A percentile compares a stretch with the other conserved stretches of the same genome.
These are phyloP conservation scores for Sceliomorpha sp. DNA, from an alignment of 2,888 invertebrate species.

Conservation along the genomic window DNA sequence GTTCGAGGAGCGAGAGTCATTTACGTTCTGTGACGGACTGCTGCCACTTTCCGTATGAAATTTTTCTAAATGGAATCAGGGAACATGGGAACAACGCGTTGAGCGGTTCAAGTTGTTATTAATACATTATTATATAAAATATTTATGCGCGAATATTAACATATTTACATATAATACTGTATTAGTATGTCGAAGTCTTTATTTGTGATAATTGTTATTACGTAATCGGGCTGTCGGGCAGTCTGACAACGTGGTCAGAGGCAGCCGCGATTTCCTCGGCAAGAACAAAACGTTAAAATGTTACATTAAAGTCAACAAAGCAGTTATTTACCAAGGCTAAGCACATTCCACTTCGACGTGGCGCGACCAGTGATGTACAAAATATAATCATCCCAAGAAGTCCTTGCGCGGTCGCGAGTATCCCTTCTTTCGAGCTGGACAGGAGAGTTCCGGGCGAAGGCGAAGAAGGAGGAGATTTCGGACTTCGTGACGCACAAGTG, in stretches of 20 bases:
- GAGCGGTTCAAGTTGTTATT: slow-evolving; percentile 70
- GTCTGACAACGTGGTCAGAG: slow-evolving; percentile 69
- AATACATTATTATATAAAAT: slow-evolving; percentile 74
- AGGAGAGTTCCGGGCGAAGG: slow-evolving; percentile 12
- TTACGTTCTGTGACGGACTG: too few relatives aligned
- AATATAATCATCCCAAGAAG: slow-evolving; percentile 54
- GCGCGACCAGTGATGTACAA: slow-evolving; percentile 62
- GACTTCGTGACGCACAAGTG: slow-evolving; percentile 22
- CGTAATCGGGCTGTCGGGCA: slow-evolving; percentile 75
- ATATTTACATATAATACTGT: slow-evolving; percentile 76
- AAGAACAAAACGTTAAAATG: slow-evolving; percentile 23
- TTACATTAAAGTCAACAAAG: slow-evolving; percentile 48
- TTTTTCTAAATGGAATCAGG: slow-evolving; percentile 3
- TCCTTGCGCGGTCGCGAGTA: slow-evolving; percentile 11
- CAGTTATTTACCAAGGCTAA: slow-evolving; percentile 45
- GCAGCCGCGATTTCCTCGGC: slow-evolving; percentile 42
- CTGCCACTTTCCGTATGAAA: slow-evolving; percentile 22
- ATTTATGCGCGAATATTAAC: slow-evolving; percentile 77
- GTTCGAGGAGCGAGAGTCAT: background rate
- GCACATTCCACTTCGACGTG: slow-evolving; percentile 73
- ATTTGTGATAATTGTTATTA: slow-evolving; percentile 75
- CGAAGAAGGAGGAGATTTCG: slow-evolving; percentile 1
- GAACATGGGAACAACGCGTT: slow-evolving; percentile 21
- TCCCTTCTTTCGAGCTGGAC: background rate
- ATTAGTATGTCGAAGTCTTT: slow-evolving; percentile 72